Base-by-base conservation (phyloP, 1,140 invertebrate species). In the Bombus confusus region DNA sequence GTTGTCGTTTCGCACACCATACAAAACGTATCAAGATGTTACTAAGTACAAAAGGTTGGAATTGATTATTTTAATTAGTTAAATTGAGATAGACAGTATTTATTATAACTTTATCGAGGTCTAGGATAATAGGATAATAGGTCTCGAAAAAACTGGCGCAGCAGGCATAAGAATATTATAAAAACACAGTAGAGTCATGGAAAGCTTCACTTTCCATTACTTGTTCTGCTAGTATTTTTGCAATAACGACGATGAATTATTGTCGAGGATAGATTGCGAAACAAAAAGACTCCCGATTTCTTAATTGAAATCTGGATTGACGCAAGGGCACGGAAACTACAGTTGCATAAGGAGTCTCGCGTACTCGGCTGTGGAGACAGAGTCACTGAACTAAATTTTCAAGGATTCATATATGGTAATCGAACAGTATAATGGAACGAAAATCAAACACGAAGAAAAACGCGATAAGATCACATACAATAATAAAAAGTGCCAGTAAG, bases 361-460 rank as follows among this genome's bases (percentile, higher is more conserved):
- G 31, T 18, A 18, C 47, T 59, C 31, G 10, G 34, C 12, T 28
- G 28, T 28, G 25, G 10, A 39, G 22, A 39, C 41, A n/a, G 68
- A 28, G 9, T 41, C 12, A n/a, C 12, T 80, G 68, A 57, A n/a
- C 37, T 80, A 72, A 15, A 80, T 57, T 72, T 79, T 39, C 80
- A 72, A 88, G 86, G 57, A 47, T 74, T 3, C n/a, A 12, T 74
- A 4, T 3, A 31, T 18, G 41, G 15, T 39, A 71, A 39, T 71
- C 37, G 25, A 39, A 37, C 13, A 9, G 28, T 28, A 73, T 47
- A 22, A 47, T 18, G 1, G 22, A 15, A 31, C 5, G 2, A 31
- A 31, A 43, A 47, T 73, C 9, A n/a, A 43, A 73, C 1, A 10
- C 13, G 15, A 31, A 43, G 3, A 73, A 37, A 3, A 22, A 47